A percentile compares a stretch with the other conserved stretches of the same genome.
phyloP scores from a whole-genome alignment of 2,888 invertebrate genomes.

The Drosophila cyrtoloma region DNA sequence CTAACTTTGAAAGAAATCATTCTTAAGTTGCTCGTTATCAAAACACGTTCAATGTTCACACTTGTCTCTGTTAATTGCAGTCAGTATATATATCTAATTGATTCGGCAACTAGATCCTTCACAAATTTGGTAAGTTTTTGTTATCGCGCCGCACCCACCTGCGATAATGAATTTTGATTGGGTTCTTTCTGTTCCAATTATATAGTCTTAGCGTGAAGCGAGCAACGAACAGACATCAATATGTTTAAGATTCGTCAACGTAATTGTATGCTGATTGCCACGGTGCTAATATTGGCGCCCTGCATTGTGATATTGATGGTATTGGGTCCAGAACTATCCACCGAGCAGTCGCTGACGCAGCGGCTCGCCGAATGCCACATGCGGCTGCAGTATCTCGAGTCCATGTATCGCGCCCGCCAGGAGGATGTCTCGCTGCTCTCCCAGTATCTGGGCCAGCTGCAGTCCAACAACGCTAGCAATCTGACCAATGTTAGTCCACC shows the following conservation, averaged over 20 bases:
- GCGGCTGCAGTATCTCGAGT: conserved; percentile 91
- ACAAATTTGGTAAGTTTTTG: conserved; percentile 27
- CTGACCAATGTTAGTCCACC: conserved; percentile 47
- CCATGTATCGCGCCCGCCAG: conserved; percentile 91
- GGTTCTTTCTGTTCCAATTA: not conserved
- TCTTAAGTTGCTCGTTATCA: not conserved
- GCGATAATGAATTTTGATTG: not conserved
- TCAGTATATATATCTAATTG: not conserved
- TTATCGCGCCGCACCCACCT: not conserved
- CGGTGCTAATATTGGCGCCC: conserved; percentile 87
- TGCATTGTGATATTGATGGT: conserved; percentile 86
- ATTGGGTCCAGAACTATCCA: conserved; percentile 87
- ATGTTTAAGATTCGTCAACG: conserved; percentile 86
- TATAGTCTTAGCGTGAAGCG: conserved; percentile 11
- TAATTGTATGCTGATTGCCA: conserved; percentile 87
- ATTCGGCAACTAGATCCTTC: not conserved
- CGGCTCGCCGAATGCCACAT: conserved; percentile 91
- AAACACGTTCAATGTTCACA: not conserved
- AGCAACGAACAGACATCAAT: conserved; percentile 33
- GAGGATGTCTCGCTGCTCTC: conserved; percentile 91
- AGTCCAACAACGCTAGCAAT: conserved; percentile 65
- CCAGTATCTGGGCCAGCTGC: conserved; percentile 87
- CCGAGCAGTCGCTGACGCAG: conserved; percentile 89
- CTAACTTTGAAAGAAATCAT: not conserved
- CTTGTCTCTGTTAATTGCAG: conserved; percentile 21